phyloP scores from a whole-genome alignment of 2,113 vertebrate species.

The Vireo altiloquus region DNA sequence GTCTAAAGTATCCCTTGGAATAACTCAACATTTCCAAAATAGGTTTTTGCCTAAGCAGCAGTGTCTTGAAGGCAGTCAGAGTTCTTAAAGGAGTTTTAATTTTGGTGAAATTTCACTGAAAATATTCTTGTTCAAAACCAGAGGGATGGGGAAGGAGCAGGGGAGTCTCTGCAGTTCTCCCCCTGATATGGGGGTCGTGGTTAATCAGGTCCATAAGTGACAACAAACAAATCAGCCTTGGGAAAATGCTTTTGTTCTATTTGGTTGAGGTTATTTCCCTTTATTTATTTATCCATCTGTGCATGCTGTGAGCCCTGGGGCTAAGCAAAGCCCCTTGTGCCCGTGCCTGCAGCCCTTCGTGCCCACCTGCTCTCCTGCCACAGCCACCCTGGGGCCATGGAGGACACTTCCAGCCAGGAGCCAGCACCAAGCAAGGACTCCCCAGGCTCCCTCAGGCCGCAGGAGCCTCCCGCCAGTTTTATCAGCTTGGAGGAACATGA shows the following conservation, averaged over 20 bases:
- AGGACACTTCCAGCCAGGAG: neutral
- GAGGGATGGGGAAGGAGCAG: neutral
- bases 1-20: neutral
- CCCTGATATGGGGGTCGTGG: neutral
- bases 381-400: neutral
- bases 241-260: neutral
- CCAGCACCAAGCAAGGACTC: neutral
- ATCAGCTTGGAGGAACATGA: constrained; percentile 34
- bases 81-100: neutral
- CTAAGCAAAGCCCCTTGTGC: neutral
- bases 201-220: neutral
- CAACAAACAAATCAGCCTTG: neutral
- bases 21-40: neutral
- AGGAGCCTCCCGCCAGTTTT: neutral
- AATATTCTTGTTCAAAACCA: neutral
- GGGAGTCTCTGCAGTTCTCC: neutral
- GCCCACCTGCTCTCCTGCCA: neutral
- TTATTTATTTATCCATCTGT: neutral
- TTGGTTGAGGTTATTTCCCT: neutral
- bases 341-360: neutral
- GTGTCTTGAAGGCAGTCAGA: neutral
- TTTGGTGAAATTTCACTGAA: neutral
- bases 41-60: neutral
- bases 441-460: neutral
- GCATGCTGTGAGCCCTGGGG: neutral